phyloP scores from a whole-genome alignment of 1,140 invertebrate genomes.

The Leptinotarsa undecemlineata region DNA sequence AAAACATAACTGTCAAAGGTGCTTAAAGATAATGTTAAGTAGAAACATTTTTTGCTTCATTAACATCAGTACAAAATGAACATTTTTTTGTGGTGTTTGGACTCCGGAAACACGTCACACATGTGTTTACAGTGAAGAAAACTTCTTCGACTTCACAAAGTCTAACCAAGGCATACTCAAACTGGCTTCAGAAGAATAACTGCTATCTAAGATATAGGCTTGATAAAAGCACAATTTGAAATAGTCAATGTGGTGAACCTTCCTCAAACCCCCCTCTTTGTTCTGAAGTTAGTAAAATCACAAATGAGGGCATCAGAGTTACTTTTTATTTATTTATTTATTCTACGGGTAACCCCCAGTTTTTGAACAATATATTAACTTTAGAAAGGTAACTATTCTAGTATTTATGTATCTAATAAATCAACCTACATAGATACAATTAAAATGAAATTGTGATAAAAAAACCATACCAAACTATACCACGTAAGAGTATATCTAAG shows the following conservation, averaged over 20 bases:
- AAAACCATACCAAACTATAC: neutral
- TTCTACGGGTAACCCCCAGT: no score
- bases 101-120: neutral
- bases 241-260: neutral
- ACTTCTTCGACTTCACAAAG: neutral
- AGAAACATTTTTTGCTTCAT: no score
- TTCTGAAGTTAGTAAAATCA: constrained; percentile 33
- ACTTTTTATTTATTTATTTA: neutral
- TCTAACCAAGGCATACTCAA: neutral
- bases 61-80: no score
- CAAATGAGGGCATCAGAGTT: constrained; percentile 3
- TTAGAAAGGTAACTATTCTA: no score
- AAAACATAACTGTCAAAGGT: neutral
- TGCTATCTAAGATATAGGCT: neutral
- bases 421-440: no score
- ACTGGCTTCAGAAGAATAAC: neutral
- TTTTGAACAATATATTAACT: no score
- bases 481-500: no score
- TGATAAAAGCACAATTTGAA: neutral
- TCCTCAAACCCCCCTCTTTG: constrained; percentile 17
- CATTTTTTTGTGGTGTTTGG: no score
- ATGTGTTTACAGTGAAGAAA: constrained; percentile 41
- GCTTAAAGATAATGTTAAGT: neutral
- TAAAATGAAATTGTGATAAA: neutral
- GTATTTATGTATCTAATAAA: no score